A percentile compares a stretch with the other conserved stretches of the same genome.
These are phyloP conservation scores for Microplitis deprimator DNA, from an alignment of 2,888 invertebrate species.

Conservation along the genomic window DNA sequence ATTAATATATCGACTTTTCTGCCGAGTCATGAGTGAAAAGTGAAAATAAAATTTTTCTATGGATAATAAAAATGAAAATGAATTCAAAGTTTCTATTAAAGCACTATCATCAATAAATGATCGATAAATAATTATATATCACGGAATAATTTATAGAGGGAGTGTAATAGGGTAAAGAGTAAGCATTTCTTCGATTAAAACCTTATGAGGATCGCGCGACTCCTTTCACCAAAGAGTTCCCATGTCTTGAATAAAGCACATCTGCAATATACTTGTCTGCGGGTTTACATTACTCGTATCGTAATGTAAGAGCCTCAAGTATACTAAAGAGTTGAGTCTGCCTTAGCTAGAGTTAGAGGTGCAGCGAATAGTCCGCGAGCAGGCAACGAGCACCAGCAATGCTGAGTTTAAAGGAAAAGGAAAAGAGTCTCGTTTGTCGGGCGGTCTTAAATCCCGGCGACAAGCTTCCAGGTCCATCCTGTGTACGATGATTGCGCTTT, in stretches of 20 bases:
- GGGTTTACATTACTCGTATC: neutral
- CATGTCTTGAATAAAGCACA: constrained; percentile 21
- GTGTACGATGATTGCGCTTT: constrained; percentile 38
- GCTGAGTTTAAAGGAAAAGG: neutral
- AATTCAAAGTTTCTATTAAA: too few relatives aligned
- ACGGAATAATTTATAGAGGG: neutral
- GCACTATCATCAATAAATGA: too few relatives aligned
- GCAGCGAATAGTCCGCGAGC: neutral
- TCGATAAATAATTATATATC: too few relatives aligned
- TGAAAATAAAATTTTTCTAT: too few relatives aligned
- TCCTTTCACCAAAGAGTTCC: constrained; percentile 44
- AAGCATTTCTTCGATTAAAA: constrained; percentile 34
- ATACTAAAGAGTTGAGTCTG: neutral
- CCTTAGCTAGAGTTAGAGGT: too few relatives aligned
- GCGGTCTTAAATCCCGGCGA: constrained; percentile 42
- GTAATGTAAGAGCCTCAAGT: constrained; percentile 5
- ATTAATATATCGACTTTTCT: too few relatives aligned
- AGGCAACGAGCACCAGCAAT: neutral
- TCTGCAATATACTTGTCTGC: neutral
- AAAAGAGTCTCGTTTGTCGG: constrained; percentile 31
- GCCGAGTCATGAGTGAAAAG: too few relatives aligned
- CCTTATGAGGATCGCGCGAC: constrained; percentile 28
- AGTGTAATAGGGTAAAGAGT: constrained; percentile 10
- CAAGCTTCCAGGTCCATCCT: constrained; percentile 44
- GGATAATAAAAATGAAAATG: too few relatives aligned